phyloP scores from a whole-genome alignment of 2,797 vertebrate genomes.

The Mormyrops attenuatus region DNA sequence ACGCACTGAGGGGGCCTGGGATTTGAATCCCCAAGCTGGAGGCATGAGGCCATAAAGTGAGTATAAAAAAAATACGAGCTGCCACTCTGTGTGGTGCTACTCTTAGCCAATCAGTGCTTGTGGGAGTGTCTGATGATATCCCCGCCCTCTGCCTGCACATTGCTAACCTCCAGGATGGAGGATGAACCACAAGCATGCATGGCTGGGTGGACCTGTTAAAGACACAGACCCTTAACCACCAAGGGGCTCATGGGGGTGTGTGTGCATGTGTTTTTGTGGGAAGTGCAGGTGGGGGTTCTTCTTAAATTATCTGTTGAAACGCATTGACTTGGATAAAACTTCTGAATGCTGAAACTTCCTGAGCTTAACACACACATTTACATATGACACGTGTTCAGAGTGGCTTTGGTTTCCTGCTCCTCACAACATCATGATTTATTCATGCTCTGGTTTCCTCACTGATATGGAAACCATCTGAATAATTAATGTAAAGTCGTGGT shows the following conservation, averaged over 20 bases:
- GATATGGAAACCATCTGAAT: constrained; percentile 63
- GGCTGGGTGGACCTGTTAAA: neutral
- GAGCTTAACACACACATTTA: constrained; percentile 7
- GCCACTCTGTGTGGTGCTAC: neutral
- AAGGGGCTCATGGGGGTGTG: neutral
- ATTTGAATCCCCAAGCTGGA: neutral
- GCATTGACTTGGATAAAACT: neutral
- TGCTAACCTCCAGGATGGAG: neutral
- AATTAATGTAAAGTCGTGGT: constrained; percentile 50
- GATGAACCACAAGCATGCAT: neutral
- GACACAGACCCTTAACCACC: neutral
- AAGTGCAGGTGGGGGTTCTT: neutral
- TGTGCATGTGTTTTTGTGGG: neutral
- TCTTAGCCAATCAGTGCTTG: neutral
- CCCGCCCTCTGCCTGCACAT: neutral
- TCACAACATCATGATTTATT: constrained; percentile 60
- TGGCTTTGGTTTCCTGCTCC: constrained; percentile 36
- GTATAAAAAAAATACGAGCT: neutral
- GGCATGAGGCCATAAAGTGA: neutral
- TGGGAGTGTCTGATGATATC: neutral
- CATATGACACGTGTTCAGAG: neutral
- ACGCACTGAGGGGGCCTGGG: neutral
- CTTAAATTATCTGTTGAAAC: neutral
- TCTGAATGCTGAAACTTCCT: neutral
- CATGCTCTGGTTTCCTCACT: constrained; percentile 60